Base-by-base conservation (phyloP, 64 coral and sea anemone species). In the Anthopleura sola region DNA sequence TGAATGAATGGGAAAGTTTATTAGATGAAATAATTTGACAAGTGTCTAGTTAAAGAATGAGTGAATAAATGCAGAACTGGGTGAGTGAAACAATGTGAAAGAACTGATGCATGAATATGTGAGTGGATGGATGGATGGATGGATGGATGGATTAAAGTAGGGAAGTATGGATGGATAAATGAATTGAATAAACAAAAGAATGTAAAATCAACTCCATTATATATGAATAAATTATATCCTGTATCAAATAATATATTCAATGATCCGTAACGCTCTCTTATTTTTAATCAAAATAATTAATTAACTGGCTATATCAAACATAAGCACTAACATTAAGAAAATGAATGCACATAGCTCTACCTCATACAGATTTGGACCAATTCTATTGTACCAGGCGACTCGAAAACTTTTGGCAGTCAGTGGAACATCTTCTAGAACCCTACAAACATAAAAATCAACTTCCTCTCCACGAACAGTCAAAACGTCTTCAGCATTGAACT, bases 401-500 rank as follows among this genome's bases (percentile, higher is more conserved):
- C 58, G 82, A 17, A 97, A 97, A 33, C 44, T 92, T 3, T 48
- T 36, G 3, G 91, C 64, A 36, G 71, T 78, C 21, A 82, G 36
- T 6, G 80, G 75, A 5, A 97, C 94, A 86, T 97, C 94, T 80
- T 97, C 94, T 13, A 97, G 55, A 14, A 90, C 83, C 57, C 94
- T 88, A 49, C 90, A 97, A n/a, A 97, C 84, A 84, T 90, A 97
- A 49, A 97, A 97, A 87, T 97, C 94, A 28, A 90, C 68, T 5
- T 89, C 94, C n/a, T 92, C 94, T 39, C 94, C 94, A 34, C 94
- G 90, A 32, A 97, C 94, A 55, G 94, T 97, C 78, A 97, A 83
- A 89, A 89, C 84, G 86, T 97, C 94, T 31, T 86, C 94, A 4
- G 90, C 94, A 89, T 78, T 86, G 74, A 92, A 97, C 79, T 97